These are phyloP conservation scores for Steatornis caripensis DNA, from an alignment of 2,113 vertebrate genomes.

Conservation along the genomic window DNA sequence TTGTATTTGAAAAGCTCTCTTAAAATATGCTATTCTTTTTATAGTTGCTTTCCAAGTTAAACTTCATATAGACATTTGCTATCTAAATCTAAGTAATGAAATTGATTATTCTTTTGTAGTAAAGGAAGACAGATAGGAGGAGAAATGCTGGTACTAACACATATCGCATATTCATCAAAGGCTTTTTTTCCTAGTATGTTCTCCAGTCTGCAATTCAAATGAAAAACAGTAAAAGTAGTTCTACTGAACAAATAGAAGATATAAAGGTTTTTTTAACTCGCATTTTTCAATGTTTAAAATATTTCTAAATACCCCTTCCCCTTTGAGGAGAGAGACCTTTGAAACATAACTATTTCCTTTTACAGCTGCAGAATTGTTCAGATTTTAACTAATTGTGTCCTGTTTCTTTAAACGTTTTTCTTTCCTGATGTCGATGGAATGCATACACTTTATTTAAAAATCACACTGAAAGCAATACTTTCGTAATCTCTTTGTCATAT, in stretches of 20 bases:
- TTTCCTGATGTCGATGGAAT: not conserved
- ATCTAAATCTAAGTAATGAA: conserved; percentile 14
- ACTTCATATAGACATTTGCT: not conserved
- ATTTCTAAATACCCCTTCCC: not conserved
- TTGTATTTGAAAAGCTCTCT: not conserved
- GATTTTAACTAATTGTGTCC: conserved; percentile 37
- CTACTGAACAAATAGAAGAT: conserved; percentile 1
- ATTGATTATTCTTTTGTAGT: conserved; percentile 9
- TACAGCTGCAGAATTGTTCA: conserved; percentile 39
- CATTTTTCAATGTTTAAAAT: not conserved
- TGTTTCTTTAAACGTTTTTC: conserved; percentile 45
- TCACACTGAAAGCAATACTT: not conserved
- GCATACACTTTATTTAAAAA: not conserved
- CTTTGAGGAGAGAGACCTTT: conserved; percentile 1
- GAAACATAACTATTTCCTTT: not conserved
- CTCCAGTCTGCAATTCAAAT: conserved; percentile 5
- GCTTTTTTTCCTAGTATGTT: not conserved
- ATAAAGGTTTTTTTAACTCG: not conserved
- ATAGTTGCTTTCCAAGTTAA: conserved; percentile 9
- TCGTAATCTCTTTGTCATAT: not conserved
- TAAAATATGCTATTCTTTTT: not conserved
- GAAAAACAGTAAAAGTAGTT: conserved; percentile 14
- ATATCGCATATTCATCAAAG: not conserved
- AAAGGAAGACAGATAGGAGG: not conserved
- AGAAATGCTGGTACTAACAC: conserved; percentile 11